Conservation (phyloP, 1,140 invertebrate species). For the Bombus fervidus region DNA sequence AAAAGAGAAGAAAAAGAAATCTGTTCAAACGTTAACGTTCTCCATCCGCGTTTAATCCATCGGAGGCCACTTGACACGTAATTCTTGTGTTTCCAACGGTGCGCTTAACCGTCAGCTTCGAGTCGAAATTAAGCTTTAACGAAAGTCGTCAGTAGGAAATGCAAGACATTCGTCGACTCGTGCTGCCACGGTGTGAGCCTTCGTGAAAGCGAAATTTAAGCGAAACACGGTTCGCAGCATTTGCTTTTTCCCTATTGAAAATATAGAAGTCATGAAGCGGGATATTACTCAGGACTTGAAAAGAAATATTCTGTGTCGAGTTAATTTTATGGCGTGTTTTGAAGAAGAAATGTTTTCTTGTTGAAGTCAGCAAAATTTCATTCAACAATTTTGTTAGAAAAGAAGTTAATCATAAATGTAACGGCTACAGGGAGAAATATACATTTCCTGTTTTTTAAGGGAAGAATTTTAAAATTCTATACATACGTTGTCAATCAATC, state of each 20-base stretch:
- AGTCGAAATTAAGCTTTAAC: conserved; percentile 27
- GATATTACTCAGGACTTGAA: neutral
- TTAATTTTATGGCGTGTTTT: neutral
- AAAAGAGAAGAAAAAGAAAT: neutral
- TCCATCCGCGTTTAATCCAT: conserved; percentile 33
- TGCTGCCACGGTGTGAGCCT: neutral
- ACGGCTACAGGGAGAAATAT: no score
- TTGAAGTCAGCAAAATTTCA: neutral
- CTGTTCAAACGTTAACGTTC: conserved; percentile 17
- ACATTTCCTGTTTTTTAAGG: no score
- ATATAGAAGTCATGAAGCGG: neutral
- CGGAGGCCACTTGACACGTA: conserved; percentile 26
- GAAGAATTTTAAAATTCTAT: neutral
- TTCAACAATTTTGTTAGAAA: neutral
- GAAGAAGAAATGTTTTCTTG: neutral
- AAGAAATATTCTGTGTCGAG: neutral
- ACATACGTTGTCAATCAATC: neutral
- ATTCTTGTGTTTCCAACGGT: conserved; percentile 3
- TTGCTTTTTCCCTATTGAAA: neutral
- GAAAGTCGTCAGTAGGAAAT: neutral
- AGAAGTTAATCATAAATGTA: neutral
- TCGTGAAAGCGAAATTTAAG: conserved; percentile 2
- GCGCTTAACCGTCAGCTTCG: neutral
- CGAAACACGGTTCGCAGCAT: neutral
- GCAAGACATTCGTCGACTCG: neutral